Evolutionary conservation across 2,113 vertebrate species (phyloP).

Genomic region (Hirundichthys speculiger): DNA sequence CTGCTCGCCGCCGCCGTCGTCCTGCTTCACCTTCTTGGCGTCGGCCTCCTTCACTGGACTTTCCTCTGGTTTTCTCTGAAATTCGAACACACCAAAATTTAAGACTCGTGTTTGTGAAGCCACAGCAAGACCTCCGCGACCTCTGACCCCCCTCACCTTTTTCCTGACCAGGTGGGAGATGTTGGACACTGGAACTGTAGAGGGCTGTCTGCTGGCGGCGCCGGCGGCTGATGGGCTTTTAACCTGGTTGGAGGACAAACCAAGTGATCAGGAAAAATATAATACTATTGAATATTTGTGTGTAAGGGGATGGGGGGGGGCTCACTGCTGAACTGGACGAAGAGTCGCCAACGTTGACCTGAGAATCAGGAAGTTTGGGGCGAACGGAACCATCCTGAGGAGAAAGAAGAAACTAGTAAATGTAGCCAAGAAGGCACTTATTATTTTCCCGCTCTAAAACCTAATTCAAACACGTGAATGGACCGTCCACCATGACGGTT

Average conservation of each 20-base stretch:
- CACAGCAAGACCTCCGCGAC: not conserved
- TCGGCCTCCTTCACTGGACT: constrained; percentile 66
- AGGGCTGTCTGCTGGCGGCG: not conserved
- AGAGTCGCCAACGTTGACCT: constrained; percentile 68
- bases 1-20: not conserved
- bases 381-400: constrained; percentile 85
- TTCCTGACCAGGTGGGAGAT: constrained; percentile 77
- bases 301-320: too few species aligned
- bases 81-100: not conserved
- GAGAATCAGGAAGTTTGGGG: constrained; percentile 78
- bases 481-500: too few species aligned
- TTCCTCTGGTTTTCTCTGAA: constrained; percentile 75
- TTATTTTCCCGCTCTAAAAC: too few species aligned
- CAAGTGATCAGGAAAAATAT: not conserved
- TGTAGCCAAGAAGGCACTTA: too few species aligned
- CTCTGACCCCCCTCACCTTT: constrained; percentile 55
- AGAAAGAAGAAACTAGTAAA: too few species aligned
- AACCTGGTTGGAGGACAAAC: not conserved
- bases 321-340: constrained; percentile 64
- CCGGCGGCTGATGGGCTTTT: not conserved
- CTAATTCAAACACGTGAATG: too few species aligned
- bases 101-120: rapidly evolving
- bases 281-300: too few species aligned
- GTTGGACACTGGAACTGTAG: constrained; percentile 51
- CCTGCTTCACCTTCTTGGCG: constrained; percentile 70